Evolutionary conservation across 2,113 vertebrate genomes (phyloP).

Genomic region (Aegithalos caudatus): DNA sequence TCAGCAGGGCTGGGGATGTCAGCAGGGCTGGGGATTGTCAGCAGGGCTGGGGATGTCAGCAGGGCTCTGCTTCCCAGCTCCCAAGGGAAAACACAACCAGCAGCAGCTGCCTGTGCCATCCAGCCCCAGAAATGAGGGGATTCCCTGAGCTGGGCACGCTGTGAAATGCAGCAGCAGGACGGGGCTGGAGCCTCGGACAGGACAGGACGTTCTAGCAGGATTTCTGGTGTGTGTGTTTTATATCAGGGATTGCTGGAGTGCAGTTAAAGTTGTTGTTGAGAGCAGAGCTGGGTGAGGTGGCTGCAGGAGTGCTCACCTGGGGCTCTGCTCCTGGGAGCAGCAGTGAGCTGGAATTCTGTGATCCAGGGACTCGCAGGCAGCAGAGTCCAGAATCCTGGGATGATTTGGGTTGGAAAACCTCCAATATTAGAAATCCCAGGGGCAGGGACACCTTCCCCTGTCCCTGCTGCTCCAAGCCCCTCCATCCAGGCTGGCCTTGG

Average conservation of each 20-base stretch:
- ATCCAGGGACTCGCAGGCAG: not conserved
- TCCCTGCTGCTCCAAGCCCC: not conserved
- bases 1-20: too few relatives aligned
- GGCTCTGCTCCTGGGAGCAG: not conserved
- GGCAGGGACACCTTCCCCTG: not conserved
- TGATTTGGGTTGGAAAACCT: not conserved
- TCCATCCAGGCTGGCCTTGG: not conserved
- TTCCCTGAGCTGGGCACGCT: rapidly evolving
- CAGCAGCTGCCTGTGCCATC: not conserved
- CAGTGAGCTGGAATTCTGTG: not conserved
- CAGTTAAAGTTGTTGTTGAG: not conserved
- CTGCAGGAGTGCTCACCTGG: not conserved
- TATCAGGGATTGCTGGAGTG: not conserved
- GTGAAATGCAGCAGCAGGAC: not conserved
- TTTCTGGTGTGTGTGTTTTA: too few relatives aligned
- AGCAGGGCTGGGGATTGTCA: too few relatives aligned
- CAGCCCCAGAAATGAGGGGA: not conserved
- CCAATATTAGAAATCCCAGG: rapidly evolving
- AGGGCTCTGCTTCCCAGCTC: not conserved
- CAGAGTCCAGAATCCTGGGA: rapidly evolving
- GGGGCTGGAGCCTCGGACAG: rapidly evolving
- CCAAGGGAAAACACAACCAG: rapidly evolving
- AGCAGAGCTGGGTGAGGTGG: not conserved
- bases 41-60: too few relatives aligned
- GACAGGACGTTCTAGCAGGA: not conserved